These are phyloP conservation scores for Pollicipes pollicipes DNA, from an alignment of 1,140 invertebrate species.

Conservation along the genomic window DNA sequence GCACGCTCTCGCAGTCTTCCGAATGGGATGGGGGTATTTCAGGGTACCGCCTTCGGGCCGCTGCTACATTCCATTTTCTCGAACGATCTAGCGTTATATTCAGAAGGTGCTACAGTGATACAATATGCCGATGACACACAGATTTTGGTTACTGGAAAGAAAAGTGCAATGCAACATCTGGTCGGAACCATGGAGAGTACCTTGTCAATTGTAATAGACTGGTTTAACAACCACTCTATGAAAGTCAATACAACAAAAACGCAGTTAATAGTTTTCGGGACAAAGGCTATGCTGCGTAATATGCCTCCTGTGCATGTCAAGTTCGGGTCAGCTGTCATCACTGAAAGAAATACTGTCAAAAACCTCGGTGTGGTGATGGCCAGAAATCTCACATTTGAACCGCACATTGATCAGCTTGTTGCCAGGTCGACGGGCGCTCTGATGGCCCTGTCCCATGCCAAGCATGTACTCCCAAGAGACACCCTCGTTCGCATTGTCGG, in stretches of 20 bases:
- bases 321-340: too few species aligned
- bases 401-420: too few species aligned
- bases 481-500: too few species aligned
- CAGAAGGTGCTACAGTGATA: conserved; percentile 5
- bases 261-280: conserved; percentile 6
- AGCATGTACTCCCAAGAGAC: too few species aligned
- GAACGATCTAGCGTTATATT: conserved; percentile 2
- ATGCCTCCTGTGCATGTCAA: background rate
- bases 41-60: conserved; percentile 6
- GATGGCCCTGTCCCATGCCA: too few species aligned
- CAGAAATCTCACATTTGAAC: too few species aligned
- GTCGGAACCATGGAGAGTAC: conserved; percentile 3
- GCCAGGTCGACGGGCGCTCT: too few species aligned
- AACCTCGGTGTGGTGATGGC: too few species aligned
- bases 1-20: background rate
- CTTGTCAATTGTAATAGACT: background rate
- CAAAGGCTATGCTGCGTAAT: conserved; percentile 5
- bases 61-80: conserved; percentile 7
- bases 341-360: too few species aligned
- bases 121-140: conserved; percentile 11
- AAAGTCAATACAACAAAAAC: conserved; percentile 10
- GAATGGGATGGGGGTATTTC: background rate
- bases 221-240: conserved; percentile 5
- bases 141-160: conserved; percentile 6
- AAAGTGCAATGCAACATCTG: background rate